Evolutionary conservation across 2,113 vertebrate species (phyloP).

Genomic region (Numida meleagris): DNA sequence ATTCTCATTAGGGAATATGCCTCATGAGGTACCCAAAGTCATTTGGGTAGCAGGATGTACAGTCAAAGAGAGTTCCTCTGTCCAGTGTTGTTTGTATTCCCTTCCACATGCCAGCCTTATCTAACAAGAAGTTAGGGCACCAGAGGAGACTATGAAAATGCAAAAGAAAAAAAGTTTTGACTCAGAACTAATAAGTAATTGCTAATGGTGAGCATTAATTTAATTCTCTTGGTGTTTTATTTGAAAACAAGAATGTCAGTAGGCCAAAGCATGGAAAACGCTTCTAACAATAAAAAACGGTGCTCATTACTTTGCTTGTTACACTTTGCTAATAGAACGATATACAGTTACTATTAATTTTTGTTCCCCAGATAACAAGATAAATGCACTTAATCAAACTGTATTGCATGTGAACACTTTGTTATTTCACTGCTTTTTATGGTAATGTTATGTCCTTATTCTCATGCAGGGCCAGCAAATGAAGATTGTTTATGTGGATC

Average conservation of each 20-base stretch:
- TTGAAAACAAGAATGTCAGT: background rate
- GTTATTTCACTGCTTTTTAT: background rate
- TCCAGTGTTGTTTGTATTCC: background rate
- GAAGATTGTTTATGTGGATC: slow-evolving; percentile 81
- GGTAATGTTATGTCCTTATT: background rate
- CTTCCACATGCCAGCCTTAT: too few relatives aligned
- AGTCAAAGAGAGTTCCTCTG: background rate
- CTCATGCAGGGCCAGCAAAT: slow-evolving; percentile 81
- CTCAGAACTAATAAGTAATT: background rate
- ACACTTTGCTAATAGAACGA: background rate
- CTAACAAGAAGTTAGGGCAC: too few relatives aligned
- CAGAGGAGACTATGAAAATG: background rate
- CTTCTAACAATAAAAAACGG: background rate
- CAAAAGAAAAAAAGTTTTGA: background rate
- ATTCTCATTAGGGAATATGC: background rate
- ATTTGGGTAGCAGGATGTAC: background rate
- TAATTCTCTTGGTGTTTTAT: background rate
- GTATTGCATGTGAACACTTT: background rate
- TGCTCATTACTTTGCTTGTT: background rate
- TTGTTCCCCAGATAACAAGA: background rate
- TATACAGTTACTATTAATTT: background rate
- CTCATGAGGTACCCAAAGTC: background rate
- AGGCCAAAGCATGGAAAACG: background rate
- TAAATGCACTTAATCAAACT: background rate
- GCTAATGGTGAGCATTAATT: background rate